These are phyloP conservation scores for Aethes cnicana DNA, from an alignment of 2,888 invertebrate species.

Conservation along the genomic window DNA sequence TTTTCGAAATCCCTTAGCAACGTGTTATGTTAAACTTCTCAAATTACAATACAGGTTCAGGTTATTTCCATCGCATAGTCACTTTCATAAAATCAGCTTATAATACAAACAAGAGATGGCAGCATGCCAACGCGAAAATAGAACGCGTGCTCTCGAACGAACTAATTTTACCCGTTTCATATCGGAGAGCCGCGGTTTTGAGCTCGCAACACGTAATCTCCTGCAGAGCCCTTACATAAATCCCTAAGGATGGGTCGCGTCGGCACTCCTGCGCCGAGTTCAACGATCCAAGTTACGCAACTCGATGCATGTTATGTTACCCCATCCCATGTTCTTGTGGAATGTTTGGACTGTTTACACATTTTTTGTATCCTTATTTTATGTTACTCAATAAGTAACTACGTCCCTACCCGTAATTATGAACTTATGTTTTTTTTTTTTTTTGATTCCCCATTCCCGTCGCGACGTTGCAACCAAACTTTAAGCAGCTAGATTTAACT, in stretches of 20 bases:
- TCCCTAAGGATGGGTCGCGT: slow-evolving; percentile 31
- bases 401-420: too few species aligned
- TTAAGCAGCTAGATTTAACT: too few species aligned
- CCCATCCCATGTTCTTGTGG: slow-evolving; percentile 4
- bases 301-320: background rate
- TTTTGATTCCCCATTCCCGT: too few species aligned
- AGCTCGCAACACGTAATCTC: slow-evolving; percentile 62
- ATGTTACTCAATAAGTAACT: too few species aligned
- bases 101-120: slow-evolving; percentile 82
- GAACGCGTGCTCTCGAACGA: slow-evolving; percentile 73
- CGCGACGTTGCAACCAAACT: too few species aligned
- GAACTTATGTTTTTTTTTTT: too few species aligned
- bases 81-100: slow-evolving; percentile 83
- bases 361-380: too few species aligned
- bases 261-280: slow-evolving; percentile 13
- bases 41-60: slow-evolving; percentile 78
- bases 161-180: slow-evolving; percentile 70
- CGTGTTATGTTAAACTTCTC: slow-evolving; percentile 61
- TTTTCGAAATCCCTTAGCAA: slow-evolving; percentile 32
- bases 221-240: slow-evolving; percentile 45
- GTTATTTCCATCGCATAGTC: slow-evolving; percentile 81
- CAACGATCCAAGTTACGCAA: slow-evolving; percentile 15
- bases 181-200: slow-evolving; percentile 56
- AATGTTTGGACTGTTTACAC: background rate
- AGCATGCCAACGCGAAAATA: slow-evolving; percentile 74